These are phyloP conservation scores for Agrotis ipsilon DNA, from an alignment of 2,888 invertebrate genomes.

Conservation along the genomic window DNA sequence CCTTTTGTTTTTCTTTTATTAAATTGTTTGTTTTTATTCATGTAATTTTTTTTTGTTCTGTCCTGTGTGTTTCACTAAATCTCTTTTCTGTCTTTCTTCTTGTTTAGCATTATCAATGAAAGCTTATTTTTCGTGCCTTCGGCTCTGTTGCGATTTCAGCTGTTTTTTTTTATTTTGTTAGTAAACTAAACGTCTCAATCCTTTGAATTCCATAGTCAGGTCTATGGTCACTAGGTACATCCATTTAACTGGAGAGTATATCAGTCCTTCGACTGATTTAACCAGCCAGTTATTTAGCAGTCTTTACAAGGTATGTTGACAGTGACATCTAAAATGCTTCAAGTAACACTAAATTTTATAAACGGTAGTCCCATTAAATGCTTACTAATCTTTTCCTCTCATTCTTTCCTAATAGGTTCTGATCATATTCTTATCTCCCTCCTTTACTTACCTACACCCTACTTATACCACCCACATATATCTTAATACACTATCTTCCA, in stretches of 20 bases:
- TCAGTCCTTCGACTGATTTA: too few species aligned
- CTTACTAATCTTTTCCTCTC: not conserved
- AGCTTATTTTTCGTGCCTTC: not conserved
- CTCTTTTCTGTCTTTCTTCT: too few species aligned
- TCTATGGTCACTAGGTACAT: too few species aligned
- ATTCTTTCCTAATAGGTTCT: slow-evolving; percentile 1
- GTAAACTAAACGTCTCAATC: too few species aligned
- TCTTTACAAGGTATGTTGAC: not conserved
- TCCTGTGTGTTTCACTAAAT: too few species aligned
- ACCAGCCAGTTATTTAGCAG: not conserved
- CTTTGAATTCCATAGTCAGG: too few species aligned
- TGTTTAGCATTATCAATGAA: not conserved
- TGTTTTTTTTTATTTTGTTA: not conserved
- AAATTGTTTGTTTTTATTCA: too few species aligned
- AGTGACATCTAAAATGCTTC: not conserved
- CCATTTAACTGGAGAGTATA: too few species aligned
- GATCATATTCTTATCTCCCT: not conserved
- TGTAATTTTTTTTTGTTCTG: too few species aligned
- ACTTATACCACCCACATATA: not conserved
- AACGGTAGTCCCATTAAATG: not conserved
- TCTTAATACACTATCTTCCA: slow-evolving; percentile 1
- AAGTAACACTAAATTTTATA: not conserved
- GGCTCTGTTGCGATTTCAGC: not conserved
- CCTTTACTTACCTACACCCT: not conserved
- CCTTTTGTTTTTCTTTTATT: too few species aligned